Conservation (phyloP, 2,888 invertebrate genomes). For the Elmis aenea region DNA sequence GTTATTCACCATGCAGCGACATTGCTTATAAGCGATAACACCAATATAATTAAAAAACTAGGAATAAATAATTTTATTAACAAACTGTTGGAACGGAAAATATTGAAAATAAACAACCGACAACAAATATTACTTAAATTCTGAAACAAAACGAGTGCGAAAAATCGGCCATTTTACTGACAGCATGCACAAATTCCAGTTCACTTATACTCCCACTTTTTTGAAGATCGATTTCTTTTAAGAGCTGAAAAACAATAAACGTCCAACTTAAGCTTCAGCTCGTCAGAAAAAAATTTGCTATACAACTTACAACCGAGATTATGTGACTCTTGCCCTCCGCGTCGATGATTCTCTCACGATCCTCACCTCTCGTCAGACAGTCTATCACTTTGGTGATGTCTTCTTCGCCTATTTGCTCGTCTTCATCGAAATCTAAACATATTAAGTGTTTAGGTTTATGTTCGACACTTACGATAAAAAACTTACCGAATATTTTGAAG, state of each 20-base stretch:
- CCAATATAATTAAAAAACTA: conserved; percentile 2
- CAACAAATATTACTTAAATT: too few relatives aligned
- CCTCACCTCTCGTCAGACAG: conserved; percentile 47
- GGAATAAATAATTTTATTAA: conserved; percentile 3
- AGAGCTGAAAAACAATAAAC: conserved; percentile 47
- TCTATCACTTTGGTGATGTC: conserved; percentile 55
- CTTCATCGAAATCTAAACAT: conserved; percentile 56
- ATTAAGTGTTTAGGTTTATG: neutral
- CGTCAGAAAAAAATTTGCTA: too few relatives aligned
- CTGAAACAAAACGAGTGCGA: conserved; percentile 56
- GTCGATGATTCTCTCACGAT: conserved; percentile 42
- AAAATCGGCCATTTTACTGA: conserved; percentile 61
- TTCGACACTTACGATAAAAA: conserved; percentile 2
- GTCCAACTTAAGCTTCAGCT: too few relatives aligned
- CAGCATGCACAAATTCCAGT: conserved; percentile 57
- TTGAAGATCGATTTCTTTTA: conserved; percentile 59
- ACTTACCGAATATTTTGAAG: conserved; percentile 68
- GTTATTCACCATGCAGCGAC: conserved; percentile 53
- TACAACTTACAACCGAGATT: conserved; percentile 28
- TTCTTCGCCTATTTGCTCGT: conserved; percentile 54
- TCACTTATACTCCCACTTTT: conserved; percentile 53
- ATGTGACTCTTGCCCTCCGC: conserved; percentile 50
- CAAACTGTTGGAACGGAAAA: too few relatives aligned
- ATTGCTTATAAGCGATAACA: conserved; percentile 48
- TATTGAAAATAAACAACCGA: too few relatives aligned